Base-by-base conservation (phyloP, 2,113 vertebrate species). In the Cottus gobio region DNA sequence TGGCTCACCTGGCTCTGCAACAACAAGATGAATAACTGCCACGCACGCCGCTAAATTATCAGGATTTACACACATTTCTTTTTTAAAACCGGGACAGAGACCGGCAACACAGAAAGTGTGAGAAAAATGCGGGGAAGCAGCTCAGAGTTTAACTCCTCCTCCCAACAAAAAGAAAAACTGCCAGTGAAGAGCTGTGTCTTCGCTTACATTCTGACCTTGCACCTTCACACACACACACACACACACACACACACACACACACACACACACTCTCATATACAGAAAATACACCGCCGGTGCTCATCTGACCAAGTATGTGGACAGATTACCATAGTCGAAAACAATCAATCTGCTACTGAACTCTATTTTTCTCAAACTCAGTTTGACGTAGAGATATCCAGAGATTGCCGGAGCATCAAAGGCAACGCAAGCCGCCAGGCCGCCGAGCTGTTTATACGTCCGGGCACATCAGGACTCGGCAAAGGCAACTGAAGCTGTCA, bases 11-110 rank as follows among this genome's bases (percentile, higher is more conserved):
- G 85, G 85, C 76, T 84, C 84, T 24, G 20, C 79, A 72, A 42
- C 80, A 91, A 89, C 72, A 91, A 87, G 73, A 86, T 91, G 86
- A 79, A 85, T 89, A 88, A 84, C 82, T 82, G 80, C 79, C 34
- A 71, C 71, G 76, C 73, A 44, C 50, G 65, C 73, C 56, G 64
- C 76, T 75, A 86, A 85, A 92, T 87, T 75, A 87, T 84, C 75
- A 67, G 34, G 54, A 93, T 90, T 92, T 89, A 83, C 61, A 84
- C 83, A 82, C 78, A 88, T 92, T 78, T 77, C 46, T 75, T 82
- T 20, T 64, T 46, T 44, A 18, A 79, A 87, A 83, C 10, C 30
- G 44, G 83, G 71, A 87, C 72, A 12, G 34, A 20, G 72, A 24
- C 1, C 7, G 26, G 56, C 30, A 63, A 44, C 31, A 11, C n/a